Base-by-base conservation (phyloP, 2,888 invertebrate species). In the Bugula neritina region DNA sequence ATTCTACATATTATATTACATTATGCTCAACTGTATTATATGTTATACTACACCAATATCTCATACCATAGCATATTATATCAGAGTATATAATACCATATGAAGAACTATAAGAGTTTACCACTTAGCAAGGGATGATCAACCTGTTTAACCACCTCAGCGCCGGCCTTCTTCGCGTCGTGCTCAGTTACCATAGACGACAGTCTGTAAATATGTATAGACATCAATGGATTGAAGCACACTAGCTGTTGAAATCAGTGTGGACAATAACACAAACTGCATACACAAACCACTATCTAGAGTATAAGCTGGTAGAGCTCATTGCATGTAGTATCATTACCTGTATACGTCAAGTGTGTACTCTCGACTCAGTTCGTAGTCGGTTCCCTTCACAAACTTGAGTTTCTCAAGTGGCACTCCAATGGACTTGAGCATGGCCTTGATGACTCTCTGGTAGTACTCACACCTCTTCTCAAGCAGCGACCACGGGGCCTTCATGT, bases 401-500 rank as follows among this genome's bases (percentile, higher is more conserved):
- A 99, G 87, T 84, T 97, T 97, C 0, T 96, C 94, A 74, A 99
- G 83, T 0, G 97, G 92, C 0, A 99, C 97, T 71, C 90, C 92
- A 77, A 99, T 92, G 0, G 96, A 93, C 75, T 88, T 88, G 1
- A 99, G 87, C 92, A 98, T 95, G 1, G 95, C 91, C 86, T 97
- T 98, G 77, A 99, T 97, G 31, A 91, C 89, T 52, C 72, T 72
- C 73, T 89, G 87, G 86, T 99, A 99, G 85, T 99, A 99, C 80
- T 92, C 87, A 52, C 92, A 92, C 73, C 99, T 88, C n/a, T 92
- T 87, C 55, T 90, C 89, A 57, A 99, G 85, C n/a, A 98, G 86
- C 43, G 94, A 90, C 98, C 98, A 99, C 0, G 98, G 97, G 1
- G 98, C 96, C 87, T 99, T 99, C 96, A 98, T 94, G 85, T 99